A percentile compares a stretch with the other conserved stretches of the same genome.
Evolutionary conservation across 2,113 vertebrate species (phyloP).

Genomic region (Uropsilus gracilis): DNA sequence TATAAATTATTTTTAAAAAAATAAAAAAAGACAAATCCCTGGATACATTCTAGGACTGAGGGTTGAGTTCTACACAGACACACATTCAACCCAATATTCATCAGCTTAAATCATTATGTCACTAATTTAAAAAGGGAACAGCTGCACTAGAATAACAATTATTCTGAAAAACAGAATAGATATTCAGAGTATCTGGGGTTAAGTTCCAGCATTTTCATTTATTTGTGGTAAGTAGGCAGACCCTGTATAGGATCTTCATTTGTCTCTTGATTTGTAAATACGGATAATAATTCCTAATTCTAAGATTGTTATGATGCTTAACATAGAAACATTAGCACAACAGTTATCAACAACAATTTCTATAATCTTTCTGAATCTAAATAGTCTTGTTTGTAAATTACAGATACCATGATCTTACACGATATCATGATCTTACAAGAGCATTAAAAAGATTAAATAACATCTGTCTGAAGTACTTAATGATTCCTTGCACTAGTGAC

Average conservation of each 20-base stretch:
- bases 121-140: constrained; percentile 5
- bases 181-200: neutral
- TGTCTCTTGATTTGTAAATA: neutral
- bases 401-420: neutral
- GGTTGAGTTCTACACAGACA: neutral
- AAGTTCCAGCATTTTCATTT: constrained; percentile 18
- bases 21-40: neutral
- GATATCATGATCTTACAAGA: neutral
- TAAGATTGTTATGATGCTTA: neutral
- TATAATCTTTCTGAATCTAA: neutral
- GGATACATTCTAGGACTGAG: neutral
- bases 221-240: neutral
- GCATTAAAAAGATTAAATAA: constrained; percentile 16
- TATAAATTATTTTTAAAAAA: too few relatives aligned
- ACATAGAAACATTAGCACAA: constrained; percentile 16
- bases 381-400: constrained; percentile 46
- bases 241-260: neutral
- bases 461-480: neutral
- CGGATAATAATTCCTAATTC: neutral
- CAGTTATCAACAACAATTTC: neutral
- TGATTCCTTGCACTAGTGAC: constrained; percentile 11
- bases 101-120: constrained; percentile 31
- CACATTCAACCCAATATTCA: neutral
- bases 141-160: neutral
- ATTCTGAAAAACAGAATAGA: neutral